Evolutionary conservation across 2,113 vertebrate genomes (phyloP).

Genomic region (Phrynosoma platyrhinos): DNA sequence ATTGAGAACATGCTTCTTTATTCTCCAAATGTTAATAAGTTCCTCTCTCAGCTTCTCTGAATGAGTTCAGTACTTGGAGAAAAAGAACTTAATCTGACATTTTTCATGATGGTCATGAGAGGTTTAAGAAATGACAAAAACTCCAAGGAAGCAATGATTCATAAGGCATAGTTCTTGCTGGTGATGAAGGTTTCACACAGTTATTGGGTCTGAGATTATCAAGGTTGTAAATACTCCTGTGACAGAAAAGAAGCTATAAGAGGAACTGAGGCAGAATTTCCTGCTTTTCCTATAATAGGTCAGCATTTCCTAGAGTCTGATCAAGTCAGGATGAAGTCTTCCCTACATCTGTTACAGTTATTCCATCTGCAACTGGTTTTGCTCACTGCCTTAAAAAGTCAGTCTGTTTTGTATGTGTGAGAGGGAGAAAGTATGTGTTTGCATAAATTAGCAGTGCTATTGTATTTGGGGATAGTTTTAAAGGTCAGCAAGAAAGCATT

Average conservation of each 20-base stretch:
- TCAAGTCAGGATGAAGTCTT: neutral
- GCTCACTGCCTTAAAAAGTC: too few species aligned
- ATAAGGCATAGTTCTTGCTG: constrained; percentile 26
- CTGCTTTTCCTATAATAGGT: neutral
- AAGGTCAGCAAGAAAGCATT: constrained; percentile 16
- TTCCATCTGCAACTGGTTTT: neutral
- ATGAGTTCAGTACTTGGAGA: neutral
- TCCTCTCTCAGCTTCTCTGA: constrained; percentile 24
- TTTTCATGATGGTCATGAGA: constrained; percentile 46
- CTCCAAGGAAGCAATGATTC: constrained; percentile 34
- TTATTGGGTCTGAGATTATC: constrained; percentile 26
- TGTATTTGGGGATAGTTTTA: neutral
- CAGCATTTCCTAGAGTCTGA: too few species aligned
- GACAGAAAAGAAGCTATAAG: neutral
- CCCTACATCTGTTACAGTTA: neutral
- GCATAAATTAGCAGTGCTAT: neutral
- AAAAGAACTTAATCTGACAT: neutral
- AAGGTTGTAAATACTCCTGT: neutral
- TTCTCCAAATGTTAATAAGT: constrained; percentile 32
- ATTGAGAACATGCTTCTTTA: constrained; percentile 12
- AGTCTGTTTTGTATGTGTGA: neutral
- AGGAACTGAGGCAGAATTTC: constrained; percentile 26
- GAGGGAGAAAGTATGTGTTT: too few species aligned
- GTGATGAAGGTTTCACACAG: neutral
- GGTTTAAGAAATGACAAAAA: constrained; percentile 23